phyloP scores from a whole-genome alignment of 1,140 invertebrate genomes.

The Tetraneura akinire region DNA sequence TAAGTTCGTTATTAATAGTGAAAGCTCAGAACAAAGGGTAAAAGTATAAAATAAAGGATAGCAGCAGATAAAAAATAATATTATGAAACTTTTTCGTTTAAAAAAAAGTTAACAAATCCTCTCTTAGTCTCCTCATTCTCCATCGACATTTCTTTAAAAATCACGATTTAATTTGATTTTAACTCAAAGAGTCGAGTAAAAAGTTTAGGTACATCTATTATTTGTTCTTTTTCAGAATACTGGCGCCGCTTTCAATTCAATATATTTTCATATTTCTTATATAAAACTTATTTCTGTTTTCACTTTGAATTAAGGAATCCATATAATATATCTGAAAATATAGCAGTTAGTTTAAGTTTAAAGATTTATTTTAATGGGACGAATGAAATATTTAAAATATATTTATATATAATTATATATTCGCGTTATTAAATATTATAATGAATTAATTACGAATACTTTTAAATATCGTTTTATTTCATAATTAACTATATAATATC shows the following conservation, averaged over 20 bases:
- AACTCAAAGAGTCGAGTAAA: slow-evolving; percentile 2
- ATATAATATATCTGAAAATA: too few relatives aligned
- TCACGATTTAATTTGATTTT: slow-evolving; percentile 26
- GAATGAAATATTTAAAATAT: neutral
- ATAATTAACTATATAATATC: too few relatives aligned
- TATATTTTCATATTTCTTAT: slow-evolving; percentile 21
- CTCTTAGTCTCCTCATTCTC: neutral
- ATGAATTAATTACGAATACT: too few relatives aligned
- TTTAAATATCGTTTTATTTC: too few relatives aligned
- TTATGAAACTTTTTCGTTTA: slow-evolving; percentile 14
- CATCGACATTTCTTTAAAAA: neutral
- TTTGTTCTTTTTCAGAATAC: neutral
- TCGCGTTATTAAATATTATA: too few relatives aligned
- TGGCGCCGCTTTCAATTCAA: neutral
- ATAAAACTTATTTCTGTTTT: neutral
- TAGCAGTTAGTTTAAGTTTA: neutral
- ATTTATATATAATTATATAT: too few relatives aligned
- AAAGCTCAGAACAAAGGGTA: neutral
- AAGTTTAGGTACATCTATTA: neutral
- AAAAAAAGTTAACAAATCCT: slow-evolving; percentile 20
- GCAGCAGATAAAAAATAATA: too few relatives aligned
- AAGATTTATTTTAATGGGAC: neutral
- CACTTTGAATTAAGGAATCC: neutral
- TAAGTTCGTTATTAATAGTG: neutral
- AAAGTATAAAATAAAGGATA: too few relatives aligned